Percentiles rank a stretch among this genome's conserved stretches.
Evolutionary conservation across 2,888 invertebrate genomes (phyloP).

Genomic region (Drosophila longiperda): DNA sequence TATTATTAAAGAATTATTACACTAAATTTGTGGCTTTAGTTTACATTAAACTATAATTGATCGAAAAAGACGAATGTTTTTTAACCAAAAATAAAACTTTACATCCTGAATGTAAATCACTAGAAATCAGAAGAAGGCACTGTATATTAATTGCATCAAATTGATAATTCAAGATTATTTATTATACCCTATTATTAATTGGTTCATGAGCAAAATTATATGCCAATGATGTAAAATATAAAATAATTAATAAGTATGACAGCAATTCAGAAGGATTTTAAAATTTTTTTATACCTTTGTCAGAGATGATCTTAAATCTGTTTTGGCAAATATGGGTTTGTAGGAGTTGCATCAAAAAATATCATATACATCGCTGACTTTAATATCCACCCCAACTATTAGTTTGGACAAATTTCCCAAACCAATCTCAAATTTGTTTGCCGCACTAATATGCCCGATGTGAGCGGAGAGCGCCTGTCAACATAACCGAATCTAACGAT

Average conservation of each 20-base stretch:
- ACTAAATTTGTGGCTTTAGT: not conserved
- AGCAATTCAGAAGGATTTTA: not conserved
- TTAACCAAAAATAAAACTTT: not conserved
- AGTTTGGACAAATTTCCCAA: conserved; percentile 5
- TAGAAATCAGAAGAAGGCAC: not conserved
- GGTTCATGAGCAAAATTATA: not conserved
- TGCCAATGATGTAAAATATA: not conserved
- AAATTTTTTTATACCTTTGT: not conserved
- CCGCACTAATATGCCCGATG: conserved; percentile 4
- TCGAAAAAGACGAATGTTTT: not conserved
- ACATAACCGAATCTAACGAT: conserved; percentile 66
- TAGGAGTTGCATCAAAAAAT: not conserved
- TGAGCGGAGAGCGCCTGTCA: conserved; percentile 55
- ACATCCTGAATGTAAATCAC: not conserved
- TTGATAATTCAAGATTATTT: not conserved
- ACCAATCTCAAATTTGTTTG: conserved; percentile 19
- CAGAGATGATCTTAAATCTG: not conserved
- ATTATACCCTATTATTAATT: not conserved
- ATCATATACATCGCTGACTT: not conserved
- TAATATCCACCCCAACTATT: conserved; percentile 4
- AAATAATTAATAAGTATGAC: not conserved
- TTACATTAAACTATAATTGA: not conserved
- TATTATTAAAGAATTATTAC: not conserved
- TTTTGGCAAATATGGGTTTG: not conserved
- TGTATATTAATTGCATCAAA: not conserved